These are phyloP conservation scores for Achlya flavicornis DNA, from an alignment of 2,888 invertebrate genomes.

Conservation along the genomic window DNA sequence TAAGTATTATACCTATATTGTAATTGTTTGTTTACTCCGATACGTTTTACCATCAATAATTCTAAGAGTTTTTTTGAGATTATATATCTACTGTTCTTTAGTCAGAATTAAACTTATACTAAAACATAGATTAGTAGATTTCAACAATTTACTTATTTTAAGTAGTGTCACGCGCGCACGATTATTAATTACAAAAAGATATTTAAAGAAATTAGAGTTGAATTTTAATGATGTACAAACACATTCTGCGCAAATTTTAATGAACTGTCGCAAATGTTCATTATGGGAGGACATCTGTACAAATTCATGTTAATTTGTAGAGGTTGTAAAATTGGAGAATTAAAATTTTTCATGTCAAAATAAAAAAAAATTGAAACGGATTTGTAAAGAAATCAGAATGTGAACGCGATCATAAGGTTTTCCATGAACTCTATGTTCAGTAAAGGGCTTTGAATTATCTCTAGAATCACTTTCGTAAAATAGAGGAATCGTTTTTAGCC, in stretches of 20 bases:
- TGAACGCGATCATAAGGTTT: neutral
- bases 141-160: too few relatives aligned
- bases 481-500: neutral
- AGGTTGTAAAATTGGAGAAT: neutral
- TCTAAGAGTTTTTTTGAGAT: neutral
- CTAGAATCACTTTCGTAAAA: too few relatives aligned
- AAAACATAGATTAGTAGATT: too few relatives aligned
- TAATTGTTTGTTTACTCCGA: neutral
- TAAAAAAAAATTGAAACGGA: too few relatives aligned
- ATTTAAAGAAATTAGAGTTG: neutral
- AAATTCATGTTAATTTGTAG: slow-evolving; percentile 24
- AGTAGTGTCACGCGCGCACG: neutral
- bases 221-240: slow-evolving; percentile 11
- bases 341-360: too few relatives aligned
- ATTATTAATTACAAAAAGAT: neutral
- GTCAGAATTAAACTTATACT: neutral
- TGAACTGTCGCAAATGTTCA: neutral
- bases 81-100: neutral
- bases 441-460: neutral
- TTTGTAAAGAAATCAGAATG: neutral
- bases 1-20: neutral
- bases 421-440: neutral
- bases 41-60: neutral
- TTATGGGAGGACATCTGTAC: slow-evolving; percentile 28
- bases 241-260: neutral